These are phyloP conservation scores for Catajapyx aquilonaris DNA, from an alignment of 1,140 invertebrate species.

Conservation along the genomic window DNA sequence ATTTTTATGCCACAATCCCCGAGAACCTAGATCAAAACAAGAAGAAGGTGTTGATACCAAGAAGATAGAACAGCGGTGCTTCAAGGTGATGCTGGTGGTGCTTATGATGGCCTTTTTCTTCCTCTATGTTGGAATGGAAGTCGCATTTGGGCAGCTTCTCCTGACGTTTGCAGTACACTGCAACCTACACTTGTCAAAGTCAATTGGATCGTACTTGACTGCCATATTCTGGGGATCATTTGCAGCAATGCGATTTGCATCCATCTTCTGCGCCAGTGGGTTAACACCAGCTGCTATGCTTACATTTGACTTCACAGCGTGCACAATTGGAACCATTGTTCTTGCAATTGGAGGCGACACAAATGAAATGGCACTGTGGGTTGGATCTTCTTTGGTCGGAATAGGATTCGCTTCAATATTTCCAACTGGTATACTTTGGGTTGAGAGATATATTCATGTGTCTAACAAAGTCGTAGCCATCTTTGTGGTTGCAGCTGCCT, in stretches of 20 bases:
- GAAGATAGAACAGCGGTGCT: conserved; percentile 8
- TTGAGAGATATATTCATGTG: conserved; percentile 24
- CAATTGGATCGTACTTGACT: conserved; percentile 19
- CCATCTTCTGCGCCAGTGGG: conserved; percentile 22
- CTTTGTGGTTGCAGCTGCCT: conserved; percentile 24
- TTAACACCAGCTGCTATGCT: conserved; percentile 20
- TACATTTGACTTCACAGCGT: conserved; percentile 17
- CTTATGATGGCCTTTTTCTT: conserved; percentile 24
- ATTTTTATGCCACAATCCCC: conserved; percentile 20
- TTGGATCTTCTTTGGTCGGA: conserved; percentile 18
- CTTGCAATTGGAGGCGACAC: conserved; percentile 18
- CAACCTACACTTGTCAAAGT: conserved; percentile 15
- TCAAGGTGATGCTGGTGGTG: conserved; percentile 16
- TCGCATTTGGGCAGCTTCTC: conserved; percentile 24
- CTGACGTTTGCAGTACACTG: conserved; percentile 19
- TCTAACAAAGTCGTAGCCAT: conserved; percentile 25
- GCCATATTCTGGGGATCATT: conserved; percentile 27
- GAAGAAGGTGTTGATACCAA: conserved; percentile 10
- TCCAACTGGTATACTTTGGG: conserved; percentile 25
- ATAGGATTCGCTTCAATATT: conserved; percentile 27
- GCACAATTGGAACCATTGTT: conserved; percentile 18
- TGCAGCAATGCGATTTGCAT: conserved; percentile 21
- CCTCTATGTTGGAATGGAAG: conserved; percentile 22
- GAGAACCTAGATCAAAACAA: conserved; percentile 14
- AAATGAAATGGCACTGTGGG: conserved; percentile 16